These are phyloP conservation scores for Pangasius mekongensis DNA, from an alignment of 2,797 vertebrate genomes.

Conservation along the genomic window DNA sequence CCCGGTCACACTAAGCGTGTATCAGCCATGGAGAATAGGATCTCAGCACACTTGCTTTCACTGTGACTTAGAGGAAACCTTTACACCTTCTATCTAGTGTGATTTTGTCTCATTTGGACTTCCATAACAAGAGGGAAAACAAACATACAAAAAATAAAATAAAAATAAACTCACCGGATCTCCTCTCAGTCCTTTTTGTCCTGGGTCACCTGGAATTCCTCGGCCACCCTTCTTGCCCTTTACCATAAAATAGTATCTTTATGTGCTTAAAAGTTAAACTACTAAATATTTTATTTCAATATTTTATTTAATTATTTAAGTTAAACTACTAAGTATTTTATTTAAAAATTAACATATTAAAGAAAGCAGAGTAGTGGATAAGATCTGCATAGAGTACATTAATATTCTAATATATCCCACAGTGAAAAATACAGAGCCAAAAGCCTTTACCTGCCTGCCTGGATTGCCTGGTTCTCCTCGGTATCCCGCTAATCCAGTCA, in stretches of 20 bases:
- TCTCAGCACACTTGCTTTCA: not conserved
- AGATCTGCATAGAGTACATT: not conserved
- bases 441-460: slow-evolving; percentile 74
- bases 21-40: not conserved
- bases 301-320: no score
- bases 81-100: not conserved
- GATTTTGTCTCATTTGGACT: not conserved
- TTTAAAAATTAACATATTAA: not conserved
- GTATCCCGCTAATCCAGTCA: slow-evolving; percentile 69
- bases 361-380: not conserved
- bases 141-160: not conserved
- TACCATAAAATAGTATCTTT: not conserved
- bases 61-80: not conserved
- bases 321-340: not conserved
- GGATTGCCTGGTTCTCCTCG: slow-evolving; percentile 73
- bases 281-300: not conserved
- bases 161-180: slow-evolving; percentile 76
- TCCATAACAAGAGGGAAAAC: not conserved
- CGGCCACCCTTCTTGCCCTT: slow-evolving; percentile 81
- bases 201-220: slow-evolving; percentile 75
- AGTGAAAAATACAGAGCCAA: not conserved
- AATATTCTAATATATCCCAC: not conserved
- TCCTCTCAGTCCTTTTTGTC: slow-evolving; percentile 81
- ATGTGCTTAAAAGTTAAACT: not conserved
- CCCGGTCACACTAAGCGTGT: no score